Conservation (phyloP, 2,113 vertebrate genomes). For the Murina feae region DNA sequence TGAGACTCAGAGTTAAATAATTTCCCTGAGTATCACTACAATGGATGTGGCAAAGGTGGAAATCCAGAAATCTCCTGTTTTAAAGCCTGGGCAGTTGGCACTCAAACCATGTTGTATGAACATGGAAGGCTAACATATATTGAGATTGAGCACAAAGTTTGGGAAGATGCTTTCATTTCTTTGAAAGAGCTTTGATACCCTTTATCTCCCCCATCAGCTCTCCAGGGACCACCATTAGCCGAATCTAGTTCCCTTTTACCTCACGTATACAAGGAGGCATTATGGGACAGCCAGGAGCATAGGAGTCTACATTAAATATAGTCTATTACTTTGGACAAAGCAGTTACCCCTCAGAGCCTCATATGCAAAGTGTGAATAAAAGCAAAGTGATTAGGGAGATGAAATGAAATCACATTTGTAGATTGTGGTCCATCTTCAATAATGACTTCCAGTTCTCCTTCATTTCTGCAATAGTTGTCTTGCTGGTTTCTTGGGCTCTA, state of each 20-base stretch:
- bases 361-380: background rate
- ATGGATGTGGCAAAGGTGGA: background rate
- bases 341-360: background rate
- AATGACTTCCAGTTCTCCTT: background rate
- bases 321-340: background rate
- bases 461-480: background rate
- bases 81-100: background rate
- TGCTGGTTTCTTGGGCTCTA: background rate
- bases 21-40: background rate
- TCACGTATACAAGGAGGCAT: background rate
- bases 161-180: background rate
- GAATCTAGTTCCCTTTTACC: background rate
- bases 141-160: background rate
- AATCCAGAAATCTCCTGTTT: background rate
- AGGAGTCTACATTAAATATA: background rate
- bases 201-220: background rate
- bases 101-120: background rate
- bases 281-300: background rate
- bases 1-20: background rate
- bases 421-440: background rate
- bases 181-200: background rate
- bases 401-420: background rate
- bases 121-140: background rate
- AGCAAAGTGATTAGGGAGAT: conserved; percentile 1
- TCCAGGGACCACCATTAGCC: background rate